Percentiles rank a stretch among this genome's conserved stretches.
Conservation (phyloP, 1,140 invertebrate genomes). For the Ruditapes philippinarum region DNA sequence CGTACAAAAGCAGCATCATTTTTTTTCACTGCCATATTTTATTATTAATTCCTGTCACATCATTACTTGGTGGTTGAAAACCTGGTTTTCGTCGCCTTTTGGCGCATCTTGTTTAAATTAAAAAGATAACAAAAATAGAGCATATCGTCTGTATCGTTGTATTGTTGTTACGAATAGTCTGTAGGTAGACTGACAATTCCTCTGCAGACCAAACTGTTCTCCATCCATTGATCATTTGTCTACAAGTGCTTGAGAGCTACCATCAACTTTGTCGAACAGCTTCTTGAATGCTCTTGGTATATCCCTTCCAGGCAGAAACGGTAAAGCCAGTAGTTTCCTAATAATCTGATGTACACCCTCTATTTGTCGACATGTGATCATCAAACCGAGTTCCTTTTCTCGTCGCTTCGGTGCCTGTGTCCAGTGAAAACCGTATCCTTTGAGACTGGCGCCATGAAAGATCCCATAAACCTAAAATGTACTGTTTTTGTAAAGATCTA, state of each 20-base stretch:
- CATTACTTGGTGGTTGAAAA: too few species aligned
- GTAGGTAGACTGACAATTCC: background rate
- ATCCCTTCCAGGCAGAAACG: background rate
- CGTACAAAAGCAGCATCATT: too few species aligned
- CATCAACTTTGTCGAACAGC: background rate
- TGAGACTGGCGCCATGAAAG: background rate
- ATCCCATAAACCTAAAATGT: conserved; percentile 9
- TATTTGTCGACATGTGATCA: background rate
- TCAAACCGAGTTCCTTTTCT: background rate
- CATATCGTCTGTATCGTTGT: too few species aligned
- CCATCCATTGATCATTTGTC: conserved; percentile 14
- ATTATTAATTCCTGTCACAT: too few species aligned
- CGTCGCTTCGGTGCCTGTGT: background rate
- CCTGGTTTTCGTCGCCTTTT: too few species aligned
- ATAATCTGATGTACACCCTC: too few species aligned
- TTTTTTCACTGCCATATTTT: too few species aligned
- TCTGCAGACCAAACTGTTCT: background rate
- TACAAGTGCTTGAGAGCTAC: background rate
- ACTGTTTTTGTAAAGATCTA: too few species aligned
- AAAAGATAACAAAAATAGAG: too few species aligned
- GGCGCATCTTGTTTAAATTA: too few species aligned
- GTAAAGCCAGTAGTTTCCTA: background rate
- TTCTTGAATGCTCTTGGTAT: background rate
- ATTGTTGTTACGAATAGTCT: background rate
- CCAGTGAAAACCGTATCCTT: conserved; percentile 7